Percentiles rank a stretch among this genome's conserved stretches.
Conservation (phyloP, 2,797 vertebrate genomes). For the Catharus ustulatus region DNA sequence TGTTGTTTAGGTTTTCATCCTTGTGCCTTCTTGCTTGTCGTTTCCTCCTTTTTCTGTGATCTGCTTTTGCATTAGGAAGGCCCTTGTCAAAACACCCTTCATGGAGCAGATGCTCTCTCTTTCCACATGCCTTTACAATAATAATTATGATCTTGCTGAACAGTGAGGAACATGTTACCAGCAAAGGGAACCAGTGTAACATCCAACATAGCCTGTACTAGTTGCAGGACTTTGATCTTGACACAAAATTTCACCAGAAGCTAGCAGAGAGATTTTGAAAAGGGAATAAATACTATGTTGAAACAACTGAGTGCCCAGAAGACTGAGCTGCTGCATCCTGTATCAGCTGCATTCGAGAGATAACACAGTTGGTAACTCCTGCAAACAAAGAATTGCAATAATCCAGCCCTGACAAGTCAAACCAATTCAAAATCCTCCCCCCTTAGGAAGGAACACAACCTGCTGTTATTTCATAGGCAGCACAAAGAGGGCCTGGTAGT, state of each 20-base stretch:
- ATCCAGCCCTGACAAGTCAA: conserved; percentile 29
- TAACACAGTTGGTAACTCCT: not conserved
- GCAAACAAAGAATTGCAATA: conserved; percentile 57
- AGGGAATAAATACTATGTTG: not conserved
- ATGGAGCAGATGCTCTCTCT: not conserved
- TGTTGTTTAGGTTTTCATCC: not conserved
- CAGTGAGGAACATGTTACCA: not conserved
- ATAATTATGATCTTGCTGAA: not conserved
- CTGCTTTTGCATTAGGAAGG: not conserved
- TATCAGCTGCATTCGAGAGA: conserved; percentile 32
- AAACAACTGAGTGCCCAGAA: conserved; percentile 1
- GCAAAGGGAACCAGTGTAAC: not conserved
- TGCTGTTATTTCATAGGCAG: not conserved
- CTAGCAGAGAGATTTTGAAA: not conserved
- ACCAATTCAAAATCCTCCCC: not conserved
- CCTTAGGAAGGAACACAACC: not conserved
- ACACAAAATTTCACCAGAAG: not conserved
- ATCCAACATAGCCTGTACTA: not conserved
- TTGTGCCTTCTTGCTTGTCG: not conserved
- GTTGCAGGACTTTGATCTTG: not conserved
- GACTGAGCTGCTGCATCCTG: not conserved
- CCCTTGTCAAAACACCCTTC: not conserved
- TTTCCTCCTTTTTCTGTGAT: not conserved
- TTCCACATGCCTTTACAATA: not conserved
- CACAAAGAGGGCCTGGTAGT: not conserved